Evolutionary conservation across 2,113 vertebrate species (phyloP), one percentile per base, ranked within the genome.

Genomic region (Setophaga coronata): DNA sequence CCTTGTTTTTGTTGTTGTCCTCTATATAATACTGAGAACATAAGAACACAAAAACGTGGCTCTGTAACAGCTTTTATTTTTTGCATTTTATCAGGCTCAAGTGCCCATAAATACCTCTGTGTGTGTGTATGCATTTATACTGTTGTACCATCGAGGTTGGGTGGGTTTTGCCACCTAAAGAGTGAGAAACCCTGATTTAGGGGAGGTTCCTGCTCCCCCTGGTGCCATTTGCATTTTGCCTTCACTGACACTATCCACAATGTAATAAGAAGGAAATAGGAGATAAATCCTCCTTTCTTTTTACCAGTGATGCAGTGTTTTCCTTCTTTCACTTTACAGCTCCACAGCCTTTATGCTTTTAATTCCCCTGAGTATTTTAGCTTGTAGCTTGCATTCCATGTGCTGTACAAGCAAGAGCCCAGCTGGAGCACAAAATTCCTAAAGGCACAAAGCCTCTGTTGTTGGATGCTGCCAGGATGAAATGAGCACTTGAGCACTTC

Each of bases 91-190:
- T 31, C 28, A 62, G 48, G 33, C 28, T 23, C 43, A 43, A 14
- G 25, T 17, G 28, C 28, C 13, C 12, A 19, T 12, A 33, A 1
- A 21, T 12, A 36, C 7, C 36, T 29, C 1, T 40, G 25, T 50
- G 51, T 29, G 8, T 57, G 1, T 48, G 1, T 1, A 4, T 3
- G 9, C 4, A 16, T 26, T 3, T 9, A 5, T 0, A 7, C 21
- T 43, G 34, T 4, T 74, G 3, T 15, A n/a, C 20, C 40, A 12
- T 0, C 20, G 31, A 70, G n/a, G 4, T 3, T 31, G 40, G 16
- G 17, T 64, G 40, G 18, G 28, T 43, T 90, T 93, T 66, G 20
- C n/a, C 54, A 48, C 43, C 31, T 34, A 18, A 64, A 51, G 57
- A 18, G 23, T 29, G n/a, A 77, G n/a, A 70, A 87, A 29, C 15